These are phyloP conservation scores for Rhinolophus ferrumequinum DNA, from an alignment of 2,113 vertebrate species.

Conservation along the genomic window DNA sequence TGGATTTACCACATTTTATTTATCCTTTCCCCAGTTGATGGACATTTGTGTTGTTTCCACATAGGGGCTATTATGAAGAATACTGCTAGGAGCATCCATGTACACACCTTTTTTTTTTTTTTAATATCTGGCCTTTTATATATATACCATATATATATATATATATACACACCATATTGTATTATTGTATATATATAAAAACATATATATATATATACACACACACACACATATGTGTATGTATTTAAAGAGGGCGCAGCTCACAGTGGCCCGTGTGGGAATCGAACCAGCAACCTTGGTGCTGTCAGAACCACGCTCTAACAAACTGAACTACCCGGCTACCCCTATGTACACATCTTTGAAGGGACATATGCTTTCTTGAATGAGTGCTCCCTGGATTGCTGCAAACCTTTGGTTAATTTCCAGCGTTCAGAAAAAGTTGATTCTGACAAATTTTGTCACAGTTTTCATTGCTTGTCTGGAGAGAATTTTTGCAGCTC, in stretches of 20 bases:
- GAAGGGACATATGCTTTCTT: not conserved
- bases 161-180: no score
- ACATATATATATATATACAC: no score
- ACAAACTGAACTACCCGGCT: no score
- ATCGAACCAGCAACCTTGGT: no score
- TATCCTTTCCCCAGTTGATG: not conserved
- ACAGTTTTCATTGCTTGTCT: not conserved
- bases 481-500: not conserved
- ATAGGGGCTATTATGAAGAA: not conserved
- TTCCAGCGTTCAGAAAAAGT: constrained; percentile 23
- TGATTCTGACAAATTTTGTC: not conserved
- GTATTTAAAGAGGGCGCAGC: no score
- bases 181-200: no score
- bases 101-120: not conserved
- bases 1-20: not conserved
- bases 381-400: not conserved
- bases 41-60: not conserved
- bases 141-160: no score
- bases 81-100: not conserved
- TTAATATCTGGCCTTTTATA: no score
- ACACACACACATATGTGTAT: no score
- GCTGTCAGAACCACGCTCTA: no score
- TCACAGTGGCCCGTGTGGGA: no score
- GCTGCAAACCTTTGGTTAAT: not conserved
- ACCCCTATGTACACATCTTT: not conserved